phyloP scores from a whole-genome alignment of 37 sponge, comb jelly and placozoan genomes.

The Halisarca cf. caerulea region DNA sequence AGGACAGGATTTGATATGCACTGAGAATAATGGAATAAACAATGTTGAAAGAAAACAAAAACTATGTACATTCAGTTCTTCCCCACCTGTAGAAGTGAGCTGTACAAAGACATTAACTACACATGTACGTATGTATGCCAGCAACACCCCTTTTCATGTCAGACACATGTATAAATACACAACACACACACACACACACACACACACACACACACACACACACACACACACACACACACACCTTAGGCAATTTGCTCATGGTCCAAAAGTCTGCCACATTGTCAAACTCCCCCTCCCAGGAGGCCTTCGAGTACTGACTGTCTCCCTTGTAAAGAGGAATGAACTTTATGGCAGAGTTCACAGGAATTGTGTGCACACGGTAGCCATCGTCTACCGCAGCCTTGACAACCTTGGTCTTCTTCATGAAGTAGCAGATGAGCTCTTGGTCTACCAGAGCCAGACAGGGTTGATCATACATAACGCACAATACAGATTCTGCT shows the following conservation, averaged over 20 bases:
- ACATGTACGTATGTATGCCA: too few relatives aligned
- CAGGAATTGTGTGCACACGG: background rate
- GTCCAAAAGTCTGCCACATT: background rate
- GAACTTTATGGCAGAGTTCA: slow-evolving; percentile 28
- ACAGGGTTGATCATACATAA: too few relatives aligned
- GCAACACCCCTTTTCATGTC: too few relatives aligned
- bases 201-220: slow-evolving; percentile 10
- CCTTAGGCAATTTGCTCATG: background rate
- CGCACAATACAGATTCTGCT: too few relatives aligned
- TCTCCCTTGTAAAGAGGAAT: background rate
- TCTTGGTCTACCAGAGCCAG: background rate
- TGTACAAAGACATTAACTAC: too few relatives aligned
- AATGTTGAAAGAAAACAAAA: too few relatives aligned
- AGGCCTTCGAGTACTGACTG: background rate
- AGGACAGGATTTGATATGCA: too few relatives aligned
- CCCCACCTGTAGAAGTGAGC: too few relatives aligned
- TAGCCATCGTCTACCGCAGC: background rate
- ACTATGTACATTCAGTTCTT: too few relatives aligned
- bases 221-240: background rate
- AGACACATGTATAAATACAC: too few relatives aligned
- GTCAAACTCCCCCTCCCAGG: slow-evolving; percentile 22
- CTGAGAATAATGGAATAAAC: too few relatives aligned
- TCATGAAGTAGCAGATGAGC: background rate
- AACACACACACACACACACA: background rate
- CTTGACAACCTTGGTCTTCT: slow-evolving; percentile 23